These are phyloP conservation scores for Allolobophora icterica DNA, from an alignment of 2,888 invertebrate genomes.

Conservation along the genomic window DNA sequence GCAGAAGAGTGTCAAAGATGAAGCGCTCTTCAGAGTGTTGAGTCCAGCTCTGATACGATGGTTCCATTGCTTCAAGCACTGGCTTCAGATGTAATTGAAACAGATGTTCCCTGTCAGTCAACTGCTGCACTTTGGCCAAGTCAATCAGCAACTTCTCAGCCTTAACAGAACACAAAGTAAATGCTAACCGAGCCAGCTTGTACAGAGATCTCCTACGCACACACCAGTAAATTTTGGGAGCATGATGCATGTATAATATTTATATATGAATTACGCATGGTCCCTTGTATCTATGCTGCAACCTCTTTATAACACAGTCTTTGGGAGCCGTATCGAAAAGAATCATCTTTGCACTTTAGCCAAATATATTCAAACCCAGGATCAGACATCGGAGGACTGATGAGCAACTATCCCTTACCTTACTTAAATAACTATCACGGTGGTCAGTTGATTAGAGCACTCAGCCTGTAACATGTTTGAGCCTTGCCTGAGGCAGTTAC, in stretches of 20 bases:
- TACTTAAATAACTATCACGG: too few species aligned
- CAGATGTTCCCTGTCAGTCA: constrained; percentile 50
- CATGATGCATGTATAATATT: background rate
- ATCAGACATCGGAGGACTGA: background rate
- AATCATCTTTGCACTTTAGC: background rate
- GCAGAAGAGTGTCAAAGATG: constrained; percentile 72
- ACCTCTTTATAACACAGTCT: background rate
- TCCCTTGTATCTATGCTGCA: background rate
- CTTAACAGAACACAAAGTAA: constrained; percentile 46
- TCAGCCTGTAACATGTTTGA: too few species aligned
- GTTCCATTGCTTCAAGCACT: constrained; percentile 53
- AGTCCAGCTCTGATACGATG: constrained; percentile 73
- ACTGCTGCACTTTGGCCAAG: constrained; percentile 49
- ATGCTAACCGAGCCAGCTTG: background rate
- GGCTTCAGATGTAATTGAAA: constrained; percentile 52
- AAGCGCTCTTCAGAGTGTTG: constrained; percentile 73
- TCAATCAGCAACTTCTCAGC: constrained; percentile 51
- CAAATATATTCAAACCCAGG: background rate
- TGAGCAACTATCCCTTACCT: background rate
- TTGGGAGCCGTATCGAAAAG: background rate
- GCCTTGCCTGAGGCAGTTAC: too few species aligned
- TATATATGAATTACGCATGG: background rate
- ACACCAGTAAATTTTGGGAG: background rate
- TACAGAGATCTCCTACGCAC: background rate
- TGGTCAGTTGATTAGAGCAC: too few species aligned